Base-by-base conservation (phyloP, 2,888 invertebrate species). In the Eulithis prunata region DNA sequence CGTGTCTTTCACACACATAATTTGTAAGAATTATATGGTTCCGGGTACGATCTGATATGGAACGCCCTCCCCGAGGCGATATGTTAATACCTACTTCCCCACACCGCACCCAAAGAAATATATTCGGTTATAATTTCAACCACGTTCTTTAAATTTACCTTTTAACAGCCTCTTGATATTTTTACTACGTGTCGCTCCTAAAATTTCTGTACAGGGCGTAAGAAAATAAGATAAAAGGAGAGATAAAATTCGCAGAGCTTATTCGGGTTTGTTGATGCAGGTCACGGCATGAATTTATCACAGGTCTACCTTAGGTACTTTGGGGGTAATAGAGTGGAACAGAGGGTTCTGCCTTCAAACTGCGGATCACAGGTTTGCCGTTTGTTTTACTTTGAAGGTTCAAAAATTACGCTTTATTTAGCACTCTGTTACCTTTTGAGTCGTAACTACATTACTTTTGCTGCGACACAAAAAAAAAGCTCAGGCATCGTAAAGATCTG, bases 121-220 rank as follows among this genome's bases (percentile, higher is more conserved):
- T n/a, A n/a, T 66, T 71, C 72, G 76, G 77, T 87, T 87, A 82
- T 86, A 84, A 89, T 88, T 89, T 88, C 74, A 79, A 81, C 84
- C 89, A 89, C 88, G 89, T 88, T 83, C 79, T 85, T 83, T 81
- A 88, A 89, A 88, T 90, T 88, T 85, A 86, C 86, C 86, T 88
- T 84, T 85, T 87, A 89, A 89, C 86, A 82, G 83, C 83, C 84
- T 82, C 86, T 82, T 86, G 85, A 89, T 89, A 88, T 89, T 89
- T 89, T 87, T 85, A 85, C 83, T 86, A 87, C 86, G 87, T 88
- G 89, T 88, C 82, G 76, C 81, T 78, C 81, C 80, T 78, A 78
- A 84, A 83, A 80, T 78, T 83, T 83, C 78, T 82, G 81, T 83
- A 85, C 80, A 78, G 72, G 74, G 72, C 78, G 75, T 71, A 75